phyloP scores from a whole-genome alignment of 2,797 vertebrate species.

The Cercopithecus neglectus region DNA sequence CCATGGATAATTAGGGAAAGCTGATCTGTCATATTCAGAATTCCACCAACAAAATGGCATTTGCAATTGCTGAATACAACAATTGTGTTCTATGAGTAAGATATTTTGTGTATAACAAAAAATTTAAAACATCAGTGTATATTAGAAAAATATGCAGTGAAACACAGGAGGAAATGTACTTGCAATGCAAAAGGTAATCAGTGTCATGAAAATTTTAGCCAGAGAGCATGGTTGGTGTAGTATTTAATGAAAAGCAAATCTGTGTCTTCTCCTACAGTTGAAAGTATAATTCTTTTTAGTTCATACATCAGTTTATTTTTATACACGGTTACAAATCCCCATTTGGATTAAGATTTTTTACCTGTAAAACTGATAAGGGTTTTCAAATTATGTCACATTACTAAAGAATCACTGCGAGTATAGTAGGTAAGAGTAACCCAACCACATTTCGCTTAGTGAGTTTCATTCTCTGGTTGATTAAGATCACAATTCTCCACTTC shows the following conservation, averaged over 20 bases:
- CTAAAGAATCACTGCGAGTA: not conserved
- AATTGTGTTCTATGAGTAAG: not conserved
- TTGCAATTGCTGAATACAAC: not conserved
- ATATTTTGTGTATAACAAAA: not conserved
- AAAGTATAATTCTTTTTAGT: not conserved
- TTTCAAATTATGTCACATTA: not conserved
- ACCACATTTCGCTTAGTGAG: not conserved
- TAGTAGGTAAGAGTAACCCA: not conserved
- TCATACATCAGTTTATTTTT: not conserved
- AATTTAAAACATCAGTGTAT: not conserved
- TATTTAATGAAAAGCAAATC: not conserved
- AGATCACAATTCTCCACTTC: not conserved
- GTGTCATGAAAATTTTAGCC: not conserved
- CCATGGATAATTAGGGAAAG: not conserved
- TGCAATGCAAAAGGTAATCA: not conserved
- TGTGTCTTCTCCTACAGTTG: not conserved
- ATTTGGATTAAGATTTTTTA: conserved; percentile 17
- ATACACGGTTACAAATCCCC: not conserved
- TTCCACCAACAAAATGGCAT: not conserved
- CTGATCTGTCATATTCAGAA: not conserved
- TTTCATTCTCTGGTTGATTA: not conserved
- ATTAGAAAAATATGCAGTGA: not conserved
- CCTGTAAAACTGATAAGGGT: not conserved
- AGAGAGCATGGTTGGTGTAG: not conserved
- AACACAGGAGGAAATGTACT: not conserved